Evolutionary conservation across 1,140 invertebrate genomes (phyloP), one percentile per base, ranked within the genome.

Genomic region (Megathymus violae): DNA sequence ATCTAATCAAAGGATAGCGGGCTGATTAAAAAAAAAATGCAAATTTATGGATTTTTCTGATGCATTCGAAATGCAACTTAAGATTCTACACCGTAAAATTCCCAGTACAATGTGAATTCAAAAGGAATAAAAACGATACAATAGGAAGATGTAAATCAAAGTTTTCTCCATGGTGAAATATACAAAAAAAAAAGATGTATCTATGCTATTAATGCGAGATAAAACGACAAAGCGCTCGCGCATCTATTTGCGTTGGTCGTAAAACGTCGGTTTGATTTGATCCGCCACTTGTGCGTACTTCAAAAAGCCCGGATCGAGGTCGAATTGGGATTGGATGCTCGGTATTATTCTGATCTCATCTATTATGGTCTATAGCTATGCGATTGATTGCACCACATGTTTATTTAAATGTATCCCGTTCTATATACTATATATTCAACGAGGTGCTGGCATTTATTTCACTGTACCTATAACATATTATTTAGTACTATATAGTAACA

Each of bases 191-290:
- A 31, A 31, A 31, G 27, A 31, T 31, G 27, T 31, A 31, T 31
- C 27, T 9, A 9, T 7, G 9, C 4, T 31, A 31, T 31, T 31
- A 31, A 9, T 31, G 15, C 19, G 13, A 51, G 34, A 38, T 38
- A 38, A 51, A 51, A 51, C 62, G 70, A 71, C 70, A 70, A 74
- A 60, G 67, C 69, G 70, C 59, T 67, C 63, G 58, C 67, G 69
- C 64, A 62, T 71, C 76, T 79, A 79, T 79, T 79, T 79, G 58
- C 52, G 74, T 71, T 56, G 61, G 44, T 76, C 76, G 71, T 78
- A 78, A 77, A 78, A 71, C 68, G 63, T 71, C 68, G 41, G 67
- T 56, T 71, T 65, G 70, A 76, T 78, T 69, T 74, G 76, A 76
- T 78, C 66, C 47, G 68, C 59, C 71, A 74, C 73, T 78, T 71